Conservation (phyloP, 2,113 vertebrate genomes). For the Bucco capensis region DNA sequence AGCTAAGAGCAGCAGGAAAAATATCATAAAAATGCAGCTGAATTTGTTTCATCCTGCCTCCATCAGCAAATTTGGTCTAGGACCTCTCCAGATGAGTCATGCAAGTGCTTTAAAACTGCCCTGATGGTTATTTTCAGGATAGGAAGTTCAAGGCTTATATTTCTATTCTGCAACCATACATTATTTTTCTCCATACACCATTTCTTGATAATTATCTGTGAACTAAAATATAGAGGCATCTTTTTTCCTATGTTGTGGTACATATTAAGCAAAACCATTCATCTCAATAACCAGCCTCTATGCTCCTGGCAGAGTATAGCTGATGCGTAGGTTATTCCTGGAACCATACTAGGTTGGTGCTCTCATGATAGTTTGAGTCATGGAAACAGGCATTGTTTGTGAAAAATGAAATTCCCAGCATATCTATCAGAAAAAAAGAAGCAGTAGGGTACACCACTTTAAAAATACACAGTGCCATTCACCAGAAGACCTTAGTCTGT, state of each 20-base stretch:
- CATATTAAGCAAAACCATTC: slow-evolving; percentile 63
- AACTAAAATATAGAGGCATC: slow-evolving; percentile 53
- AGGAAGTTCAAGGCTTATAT: slow-evolving; percentile 61
- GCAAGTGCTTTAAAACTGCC: slow-evolving; percentile 55
- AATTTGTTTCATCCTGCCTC: slow-evolving; percentile 66
- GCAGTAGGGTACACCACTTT: neutral
- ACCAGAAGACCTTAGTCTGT: neutral
- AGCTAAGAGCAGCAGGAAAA: slow-evolving; percentile 56
- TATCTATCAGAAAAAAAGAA: slow-evolving; percentile 30
- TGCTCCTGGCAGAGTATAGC: slow-evolving; percentile 23
- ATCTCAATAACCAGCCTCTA: slow-evolving; percentile 45
- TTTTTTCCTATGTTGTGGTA: slow-evolving; percentile 39
- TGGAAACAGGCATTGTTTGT: slow-evolving; percentile 58
- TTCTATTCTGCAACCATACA: slow-evolving; percentile 56
- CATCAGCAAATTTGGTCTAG: slow-evolving; percentile 68
- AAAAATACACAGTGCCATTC: neutral
- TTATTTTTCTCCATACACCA: slow-evolving; percentile 55
- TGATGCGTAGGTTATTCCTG: slow-evolving; percentile 61
- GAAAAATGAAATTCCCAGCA: slow-evolving; percentile 35
- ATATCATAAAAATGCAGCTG: slow-evolving; percentile 65
- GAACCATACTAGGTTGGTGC: slow-evolving; percentile 12
- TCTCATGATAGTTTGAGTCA: slow-evolving; percentile 66
- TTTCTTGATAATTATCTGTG: slow-evolving; percentile 65
- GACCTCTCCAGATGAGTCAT: slow-evolving; percentile 69
- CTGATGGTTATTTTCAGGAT: slow-evolving; percentile 66